Conservation (phyloP, 2,113 vertebrate species). For the Platichthys stellatus region DNA sequence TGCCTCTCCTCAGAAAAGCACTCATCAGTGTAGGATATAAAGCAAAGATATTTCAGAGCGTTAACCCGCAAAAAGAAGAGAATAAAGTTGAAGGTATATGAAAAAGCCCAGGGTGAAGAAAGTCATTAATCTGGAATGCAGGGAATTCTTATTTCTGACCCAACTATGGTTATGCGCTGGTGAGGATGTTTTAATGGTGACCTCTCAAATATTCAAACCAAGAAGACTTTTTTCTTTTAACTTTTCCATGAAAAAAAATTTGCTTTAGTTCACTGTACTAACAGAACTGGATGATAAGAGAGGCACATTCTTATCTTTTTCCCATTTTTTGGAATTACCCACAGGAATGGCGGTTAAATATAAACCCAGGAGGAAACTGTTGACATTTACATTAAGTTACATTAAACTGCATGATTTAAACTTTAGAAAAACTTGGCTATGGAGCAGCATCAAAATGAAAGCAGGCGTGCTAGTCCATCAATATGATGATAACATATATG, state of each 20-base stretch:
- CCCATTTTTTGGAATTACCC: no score
- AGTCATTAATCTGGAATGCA: conserved; percentile 29
- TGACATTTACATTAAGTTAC: no score
- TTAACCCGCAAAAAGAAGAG: conserved; percentile 27
- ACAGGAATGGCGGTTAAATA: no score
- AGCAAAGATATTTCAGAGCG: conserved; percentile 62
- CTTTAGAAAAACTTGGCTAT: no score
- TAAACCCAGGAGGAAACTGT: no score
- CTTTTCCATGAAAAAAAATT: neutral
- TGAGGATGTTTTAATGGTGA: neutral
- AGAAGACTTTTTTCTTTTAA: neutral
- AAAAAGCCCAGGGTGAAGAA: conserved; percentile 35
- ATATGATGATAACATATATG: neutral
- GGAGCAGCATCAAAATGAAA: no score
- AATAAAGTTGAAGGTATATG: conserved; percentile 45
- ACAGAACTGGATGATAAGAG: no score
- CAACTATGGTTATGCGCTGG: neutral
- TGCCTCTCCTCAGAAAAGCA: conserved; percentile 42
- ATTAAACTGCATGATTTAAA: no score
- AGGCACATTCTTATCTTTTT: no score
- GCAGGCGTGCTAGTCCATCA: neutral
- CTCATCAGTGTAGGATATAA: conserved; percentile 47
- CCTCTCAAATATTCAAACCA: neutral
- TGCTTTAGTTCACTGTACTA: neutral
- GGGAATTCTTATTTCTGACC: conserved; percentile 26